phyloP scores from a whole-genome alignment of 2,888 invertebrate genomes.

The Thymelicus lineola region DNA sequence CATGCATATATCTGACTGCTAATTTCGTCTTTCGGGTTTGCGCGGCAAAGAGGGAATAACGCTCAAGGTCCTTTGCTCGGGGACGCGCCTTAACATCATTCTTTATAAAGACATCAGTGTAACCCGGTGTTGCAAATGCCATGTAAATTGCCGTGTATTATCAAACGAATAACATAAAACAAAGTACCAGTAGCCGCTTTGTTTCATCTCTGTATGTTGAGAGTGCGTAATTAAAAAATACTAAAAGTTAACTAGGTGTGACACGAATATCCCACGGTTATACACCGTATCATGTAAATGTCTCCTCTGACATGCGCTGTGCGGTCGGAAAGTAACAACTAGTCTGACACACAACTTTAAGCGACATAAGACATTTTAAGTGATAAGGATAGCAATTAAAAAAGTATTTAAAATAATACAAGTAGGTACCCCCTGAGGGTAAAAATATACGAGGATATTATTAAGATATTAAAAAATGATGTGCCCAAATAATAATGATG shows the following conservation, averaged over 20 bases:
- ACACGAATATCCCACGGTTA: constrained; percentile 46
- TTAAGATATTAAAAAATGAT: too few species aligned
- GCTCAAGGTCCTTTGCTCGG: too few species aligned
- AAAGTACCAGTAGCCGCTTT: constrained; percentile 24
- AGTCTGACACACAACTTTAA: constrained; percentile 8
- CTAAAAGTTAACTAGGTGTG: constrained; percentile 48
- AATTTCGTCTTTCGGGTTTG: too few species aligned
- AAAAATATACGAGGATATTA: too few species aligned
- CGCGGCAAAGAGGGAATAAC: too few species aligned
- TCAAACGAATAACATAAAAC: constrained; percentile 21
- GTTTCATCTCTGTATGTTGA: constrained; percentile 33
- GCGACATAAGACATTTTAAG: background rate
- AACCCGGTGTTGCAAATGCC: constrained; percentile 20
- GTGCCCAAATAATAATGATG: too few species aligned
- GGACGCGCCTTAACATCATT: constrained; percentile 5
- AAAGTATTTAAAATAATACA: too few species aligned
- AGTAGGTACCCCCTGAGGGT: too few species aligned
- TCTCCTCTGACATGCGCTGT: constrained; percentile 52
- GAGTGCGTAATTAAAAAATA: constrained; percentile 43
- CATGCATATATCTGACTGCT: too few species aligned
- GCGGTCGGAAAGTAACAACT: constrained; percentile 62
- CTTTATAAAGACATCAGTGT: constrained; percentile 24
- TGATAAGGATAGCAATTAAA: too few species aligned
- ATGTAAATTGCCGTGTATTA: constrained; percentile 23
- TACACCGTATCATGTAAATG: constrained; percentile 54